Percentiles rank a stretch among this genome's conserved stretches.
These are phyloP conservation scores for Notamacropus eugenii DNA, from an alignment of 2,797 vertebrate species.

Conservation along the genomic window DNA sequence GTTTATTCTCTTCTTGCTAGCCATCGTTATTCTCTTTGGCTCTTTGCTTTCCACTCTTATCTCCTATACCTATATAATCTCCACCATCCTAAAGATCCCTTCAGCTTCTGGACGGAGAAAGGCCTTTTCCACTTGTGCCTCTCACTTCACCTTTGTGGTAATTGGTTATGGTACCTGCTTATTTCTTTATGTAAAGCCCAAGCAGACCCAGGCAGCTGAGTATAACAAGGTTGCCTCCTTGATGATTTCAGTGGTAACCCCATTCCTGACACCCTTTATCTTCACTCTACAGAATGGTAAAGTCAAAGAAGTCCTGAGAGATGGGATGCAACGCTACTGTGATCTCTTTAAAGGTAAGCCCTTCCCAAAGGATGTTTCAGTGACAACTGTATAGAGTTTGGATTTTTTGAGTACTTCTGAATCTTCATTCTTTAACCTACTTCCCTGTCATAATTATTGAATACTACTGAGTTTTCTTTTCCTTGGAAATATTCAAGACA, in stretches of 20 bases:
- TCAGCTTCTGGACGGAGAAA: neutral
- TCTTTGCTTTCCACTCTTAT: conserved; percentile 26
- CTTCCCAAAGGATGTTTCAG: neutral
- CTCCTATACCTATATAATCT: conserved; percentile 13
- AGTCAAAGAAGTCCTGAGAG: conserved; percentile 30
- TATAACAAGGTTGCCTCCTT: conserved; percentile 46
- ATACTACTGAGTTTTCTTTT: neutral
- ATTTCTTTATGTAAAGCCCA: conserved; percentile 37
- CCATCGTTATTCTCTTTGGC: conserved; percentile 24
- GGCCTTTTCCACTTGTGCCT: conserved; percentile 16
- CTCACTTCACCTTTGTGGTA: neutral
- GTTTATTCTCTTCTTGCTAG: conserved; percentile 34
- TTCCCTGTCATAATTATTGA: neutral
- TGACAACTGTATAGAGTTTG: too few species aligned
- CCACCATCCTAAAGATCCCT: conserved; percentile 34
- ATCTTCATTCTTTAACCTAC: neutral
- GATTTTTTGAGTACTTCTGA: neutral
- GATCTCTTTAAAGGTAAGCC: neutral
- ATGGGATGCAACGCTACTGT: conserved; percentile 14
- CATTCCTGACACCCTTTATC: conserved; percentile 55
- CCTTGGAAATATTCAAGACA: neutral
- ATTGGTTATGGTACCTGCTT: neutral
- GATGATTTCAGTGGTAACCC: conserved; percentile 47
- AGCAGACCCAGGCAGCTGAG: neutral
- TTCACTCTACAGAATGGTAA: conserved; percentile 44